These are phyloP conservation scores for Saturnia pavonia DNA, from an alignment of 2,888 invertebrate species.

Conservation along the genomic window DNA sequence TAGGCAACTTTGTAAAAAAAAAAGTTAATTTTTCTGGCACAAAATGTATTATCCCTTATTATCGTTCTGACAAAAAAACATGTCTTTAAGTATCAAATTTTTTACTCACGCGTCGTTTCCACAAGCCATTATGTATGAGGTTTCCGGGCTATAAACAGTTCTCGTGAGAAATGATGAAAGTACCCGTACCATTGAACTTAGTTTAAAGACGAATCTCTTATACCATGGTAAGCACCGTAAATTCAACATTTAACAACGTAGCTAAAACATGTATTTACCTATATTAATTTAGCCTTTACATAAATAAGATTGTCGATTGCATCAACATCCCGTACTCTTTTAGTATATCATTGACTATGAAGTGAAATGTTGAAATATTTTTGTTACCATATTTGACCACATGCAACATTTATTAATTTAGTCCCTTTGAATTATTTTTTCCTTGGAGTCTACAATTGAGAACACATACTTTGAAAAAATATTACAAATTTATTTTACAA, in stretches of 20 bases:
- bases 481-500: too few species aligned
- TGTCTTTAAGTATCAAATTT: constrained; percentile 16
- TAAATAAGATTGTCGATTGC: too few species aligned
- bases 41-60: constrained; percentile 4
- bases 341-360: too few species aligned
- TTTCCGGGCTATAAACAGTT: constrained; percentile 15
- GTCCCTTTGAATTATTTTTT: too few species aligned
- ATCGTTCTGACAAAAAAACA: background rate
- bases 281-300: too few species aligned
- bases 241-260: background rate
- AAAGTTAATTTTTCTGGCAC: background rate
- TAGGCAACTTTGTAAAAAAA: background rate
- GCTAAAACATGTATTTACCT: too few species aligned
- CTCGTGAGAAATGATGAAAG: constrained; percentile 16
- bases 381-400: too few species aligned
- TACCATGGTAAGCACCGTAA: background rate
- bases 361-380: too few species aligned
- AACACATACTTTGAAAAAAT: too few species aligned
- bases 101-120: constrained; percentile 14
- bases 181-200: constrained; percentile 17
- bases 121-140: constrained; percentile 18
- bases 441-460: too few species aligned
- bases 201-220: background rate
- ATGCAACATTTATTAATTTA: too few species aligned
- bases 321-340: too few species aligned